Conservation (phyloP, 2,113 vertebrate genomes). For the Rafetus swinhoei region DNA sequence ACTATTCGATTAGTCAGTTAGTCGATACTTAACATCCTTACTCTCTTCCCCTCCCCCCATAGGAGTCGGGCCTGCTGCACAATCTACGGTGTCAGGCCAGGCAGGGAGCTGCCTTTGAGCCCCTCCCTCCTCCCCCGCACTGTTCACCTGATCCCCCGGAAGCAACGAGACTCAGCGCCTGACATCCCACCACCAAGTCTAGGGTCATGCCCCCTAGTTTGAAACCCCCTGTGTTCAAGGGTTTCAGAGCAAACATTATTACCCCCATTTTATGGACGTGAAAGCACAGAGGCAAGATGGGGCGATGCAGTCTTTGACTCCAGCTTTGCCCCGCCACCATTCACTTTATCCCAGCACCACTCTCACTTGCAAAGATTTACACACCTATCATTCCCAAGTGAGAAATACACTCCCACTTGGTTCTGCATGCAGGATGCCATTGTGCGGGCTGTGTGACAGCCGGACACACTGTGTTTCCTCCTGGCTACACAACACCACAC, state of each 20-base stretch:
- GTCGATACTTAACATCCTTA: no score
- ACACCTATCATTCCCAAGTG: neutral
- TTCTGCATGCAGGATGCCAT: neutral
- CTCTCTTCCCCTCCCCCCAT: no score
- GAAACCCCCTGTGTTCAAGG: no score
- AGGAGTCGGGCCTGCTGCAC: no score
- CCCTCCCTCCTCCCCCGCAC: no score
- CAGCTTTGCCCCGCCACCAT: neutral
- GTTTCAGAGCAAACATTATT: neutral
- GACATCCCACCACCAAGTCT: no score
- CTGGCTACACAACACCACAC: neutral
- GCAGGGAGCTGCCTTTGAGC: no score
- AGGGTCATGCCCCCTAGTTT: no score
- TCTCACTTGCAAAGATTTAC: neutral
- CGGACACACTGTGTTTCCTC: neutral
- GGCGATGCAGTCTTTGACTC: neutral
- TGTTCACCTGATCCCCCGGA: no score
- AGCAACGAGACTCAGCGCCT: no score
- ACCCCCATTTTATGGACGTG: neutral
- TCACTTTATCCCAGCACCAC: neutral
- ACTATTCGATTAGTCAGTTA: no score
- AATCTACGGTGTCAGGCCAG: no score
- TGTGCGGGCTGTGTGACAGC: neutral
- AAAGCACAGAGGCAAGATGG: neutral
- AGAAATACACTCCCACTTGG: neutral